These are phyloP conservation scores for Mimachlamys varia DNA, from an alignment of 2,888 invertebrate genomes.

Conservation along the genomic window DNA sequence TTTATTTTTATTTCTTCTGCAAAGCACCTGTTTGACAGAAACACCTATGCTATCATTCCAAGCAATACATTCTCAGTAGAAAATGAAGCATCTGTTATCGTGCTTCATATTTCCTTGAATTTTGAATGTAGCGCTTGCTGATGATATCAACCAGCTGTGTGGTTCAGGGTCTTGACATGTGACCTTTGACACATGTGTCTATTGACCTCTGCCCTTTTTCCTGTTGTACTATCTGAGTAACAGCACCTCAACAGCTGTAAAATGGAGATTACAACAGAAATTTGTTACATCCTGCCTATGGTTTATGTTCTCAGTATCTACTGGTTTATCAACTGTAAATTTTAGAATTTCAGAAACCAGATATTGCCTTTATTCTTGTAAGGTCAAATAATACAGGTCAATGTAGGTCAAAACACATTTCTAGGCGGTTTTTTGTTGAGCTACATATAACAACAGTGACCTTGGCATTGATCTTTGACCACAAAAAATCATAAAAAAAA, in stretches of 20 bases:
- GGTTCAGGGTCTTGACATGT: background rate
- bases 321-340: background rate
- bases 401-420: too few species aligned
- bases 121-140: background rate
- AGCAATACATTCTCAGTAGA: background rate
- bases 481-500: too few species aligned
- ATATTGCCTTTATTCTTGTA: background rate
- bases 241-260: constrained; percentile 2
- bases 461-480: too few species aligned
- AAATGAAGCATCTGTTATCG: background rate
- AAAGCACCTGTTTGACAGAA: background rate
- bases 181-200: constrained; percentile 3
- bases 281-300: constrained; percentile 5
- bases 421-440: too few species aligned
- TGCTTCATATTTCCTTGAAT: constrained; percentile 1
- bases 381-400: too few species aligned
- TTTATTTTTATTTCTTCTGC: background rate
- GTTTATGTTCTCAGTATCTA: background rate
- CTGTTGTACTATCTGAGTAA: background rate
- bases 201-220: background rate
- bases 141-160: background rate
- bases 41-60: background rate
- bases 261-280: background rate
- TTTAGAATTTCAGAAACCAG: background rate
- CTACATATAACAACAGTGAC: too few species aligned